phyloP scores from a whole-genome alignment of 2,113 vertebrate genomes.

The Psilopogon haemacephalus region DNA sequence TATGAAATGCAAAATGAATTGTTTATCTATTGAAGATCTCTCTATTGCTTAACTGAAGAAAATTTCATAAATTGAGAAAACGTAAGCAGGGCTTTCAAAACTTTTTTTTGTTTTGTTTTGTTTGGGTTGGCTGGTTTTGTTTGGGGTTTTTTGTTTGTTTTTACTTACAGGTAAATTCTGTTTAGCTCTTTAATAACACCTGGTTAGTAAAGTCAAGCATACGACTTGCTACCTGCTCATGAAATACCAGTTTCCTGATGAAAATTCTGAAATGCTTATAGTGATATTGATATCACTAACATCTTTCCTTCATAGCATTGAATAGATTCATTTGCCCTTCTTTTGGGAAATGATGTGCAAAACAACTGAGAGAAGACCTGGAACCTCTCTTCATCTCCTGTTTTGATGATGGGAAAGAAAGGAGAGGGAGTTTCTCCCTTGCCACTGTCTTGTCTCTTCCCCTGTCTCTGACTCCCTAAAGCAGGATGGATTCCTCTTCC shows the following conservation, averaged over 20 bases:
- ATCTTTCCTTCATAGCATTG: background rate
- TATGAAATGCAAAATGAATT: background rate
- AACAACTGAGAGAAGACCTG: background rate
- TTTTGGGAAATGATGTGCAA: background rate
- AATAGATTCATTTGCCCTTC: background rate
- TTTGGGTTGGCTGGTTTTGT: no score
- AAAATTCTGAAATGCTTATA: background rate
- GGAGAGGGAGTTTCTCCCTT: background rate
- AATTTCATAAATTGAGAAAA: background rate
- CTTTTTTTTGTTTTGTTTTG: no score
- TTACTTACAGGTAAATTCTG: background rate
- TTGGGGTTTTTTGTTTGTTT: no score
- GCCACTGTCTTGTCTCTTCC: background rate
- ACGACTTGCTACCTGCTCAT: background rate
- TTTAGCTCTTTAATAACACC: background rate
- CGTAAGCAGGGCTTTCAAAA: background rate
- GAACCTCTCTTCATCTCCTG: background rate
- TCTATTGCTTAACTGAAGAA: background rate
- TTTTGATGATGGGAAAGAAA: background rate
- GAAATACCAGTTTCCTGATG: background rate
- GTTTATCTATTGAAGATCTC: background rate
- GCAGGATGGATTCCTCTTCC: background rate
- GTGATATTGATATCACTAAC: background rate
- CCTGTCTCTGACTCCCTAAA: background rate
- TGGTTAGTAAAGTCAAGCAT: background rate